A percentile compares a stretch with the other conserved stretches of the same genome.
Conservation (phyloP, 2,888 invertebrate genomes). For the Miltochrista miniata region DNA sequence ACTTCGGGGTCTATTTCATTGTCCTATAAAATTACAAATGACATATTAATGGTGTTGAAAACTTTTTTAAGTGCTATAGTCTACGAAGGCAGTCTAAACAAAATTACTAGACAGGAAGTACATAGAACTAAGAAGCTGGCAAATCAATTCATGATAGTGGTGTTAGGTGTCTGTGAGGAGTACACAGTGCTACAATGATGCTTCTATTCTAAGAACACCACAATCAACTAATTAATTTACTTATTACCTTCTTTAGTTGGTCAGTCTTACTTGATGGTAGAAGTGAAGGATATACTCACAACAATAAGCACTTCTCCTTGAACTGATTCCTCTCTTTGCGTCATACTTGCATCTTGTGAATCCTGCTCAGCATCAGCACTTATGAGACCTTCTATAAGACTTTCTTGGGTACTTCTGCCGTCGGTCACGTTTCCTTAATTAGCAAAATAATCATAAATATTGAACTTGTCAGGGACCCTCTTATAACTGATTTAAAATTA, state of each 20-base stretch:
- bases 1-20: constrained; percentile 86
- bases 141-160: constrained; percentile 75
- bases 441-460: constrained; percentile 81
- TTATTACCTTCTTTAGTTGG: constrained; percentile 68
- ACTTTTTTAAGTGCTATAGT: constrained; percentile 12
- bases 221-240: constrained; percentile 68
- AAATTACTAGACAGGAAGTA: constrained; percentile 38
- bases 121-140: constrained; percentile 77
- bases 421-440: constrained; percentile 78
- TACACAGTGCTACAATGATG: constrained; percentile 75
- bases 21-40: constrained; percentile 55
- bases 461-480: constrained; percentile 80
- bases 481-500: constrained; percentile 59
- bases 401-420: constrained; percentile 75
- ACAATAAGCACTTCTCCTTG: constrained; percentile 69
- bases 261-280: constrained; percentile 58
- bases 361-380: constrained; percentile 76
- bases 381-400: constrained; percentile 78
- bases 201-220: constrained; percentile 77
- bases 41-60: neutral
- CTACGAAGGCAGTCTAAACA: constrained; percentile 61
- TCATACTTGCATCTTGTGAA: constrained; percentile 77
- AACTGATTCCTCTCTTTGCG: constrained; percentile 63
- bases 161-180: constrained; percentile 73
- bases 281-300: constrained; percentile 70